Evolutionary conservation across 2,888 invertebrate genomes (phyloP).

Genomic region (Tuta absoluta): DNA sequence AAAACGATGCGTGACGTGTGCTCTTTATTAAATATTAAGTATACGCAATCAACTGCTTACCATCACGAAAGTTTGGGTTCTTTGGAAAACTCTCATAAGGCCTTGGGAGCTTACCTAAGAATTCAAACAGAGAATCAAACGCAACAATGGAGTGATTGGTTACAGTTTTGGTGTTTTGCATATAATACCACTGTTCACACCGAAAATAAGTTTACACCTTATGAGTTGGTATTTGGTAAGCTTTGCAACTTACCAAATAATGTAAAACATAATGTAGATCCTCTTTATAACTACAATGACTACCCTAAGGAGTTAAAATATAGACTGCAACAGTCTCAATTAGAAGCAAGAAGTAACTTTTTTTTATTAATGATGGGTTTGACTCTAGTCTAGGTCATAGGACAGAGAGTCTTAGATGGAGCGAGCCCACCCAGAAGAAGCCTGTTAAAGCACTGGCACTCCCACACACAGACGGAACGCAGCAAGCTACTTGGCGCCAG

Average conservation of each 20-base stretch:
- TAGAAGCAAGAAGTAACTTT: background rate
- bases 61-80: conserved; percentile 8
- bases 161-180: background rate
- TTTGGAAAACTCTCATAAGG: conserved; percentile 8
- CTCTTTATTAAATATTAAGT: conserved; percentile 1
- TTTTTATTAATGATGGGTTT: too few relatives aligned
- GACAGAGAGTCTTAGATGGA: too few relatives aligned
- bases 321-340: background rate
- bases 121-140: background rate
- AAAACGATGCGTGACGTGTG: too few relatives aligned
- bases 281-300: background rate
- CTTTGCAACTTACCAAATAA: background rate
- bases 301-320: background rate
- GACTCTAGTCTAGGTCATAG: too few relatives aligned
- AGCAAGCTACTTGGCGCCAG: too few relatives aligned
- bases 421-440: too few relatives aligned
- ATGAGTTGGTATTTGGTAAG: background rate
- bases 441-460: too few relatives aligned
- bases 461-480: too few relatives aligned
- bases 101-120: conserved; percentile 1
- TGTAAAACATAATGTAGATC: background rate
- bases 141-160: background rate
- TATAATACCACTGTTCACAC: background rate
- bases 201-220: background rate
- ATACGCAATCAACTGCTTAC: conserved; percentile 6